Evolutionary conservation across 2,113 vertebrate genomes (phyloP), one percentile per base, ranked within the genome.

Genomic region (Artemisiospiza belli): DNA sequence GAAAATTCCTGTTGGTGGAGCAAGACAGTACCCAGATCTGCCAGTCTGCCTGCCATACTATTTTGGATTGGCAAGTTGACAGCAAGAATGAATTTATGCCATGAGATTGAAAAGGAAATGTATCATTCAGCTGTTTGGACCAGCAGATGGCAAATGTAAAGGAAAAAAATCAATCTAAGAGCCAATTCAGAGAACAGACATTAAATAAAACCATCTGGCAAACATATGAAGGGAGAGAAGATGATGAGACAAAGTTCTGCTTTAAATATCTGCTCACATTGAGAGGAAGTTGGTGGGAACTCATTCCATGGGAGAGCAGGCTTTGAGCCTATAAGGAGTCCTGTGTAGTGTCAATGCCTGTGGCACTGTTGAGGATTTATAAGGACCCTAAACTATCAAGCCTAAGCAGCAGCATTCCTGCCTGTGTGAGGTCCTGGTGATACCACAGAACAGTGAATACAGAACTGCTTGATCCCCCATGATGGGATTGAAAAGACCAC

Each of bases 111-210:
- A 92, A 93, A 92, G 80, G 70, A 86, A 92, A 49, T 73, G 41
- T 75, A 87, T 95, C 46, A 28, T 90, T 95, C 87, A 64, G 73
- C 73, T 95, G 83, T 89, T 93, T 95, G 86, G 66, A 92, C 62
- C 54, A 92, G 76, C 95, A 96, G 96, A 95, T 96, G 96, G 90
- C 79, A 96, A 97, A 55, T 92, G 80, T 39, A 89, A 90, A 82
- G 88, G 75, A 35, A 62, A 74, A 76, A 92, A 95, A 64, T 52
- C 43, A 15, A 75, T 89, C 66, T 84, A 63, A 92, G 80, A 94
- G 61, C 76, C 69, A 92, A n/a, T 90, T 52, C 67, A 72, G 88
- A 84, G 93, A 93, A 61, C 3, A 92, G 64, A 72, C 64, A 54
- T 91, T 90, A 96, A 94, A 78, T 86, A 94, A 88, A 96, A 51